Evolutionary conservation across 2,888 invertebrate species (phyloP).

Genomic region (Anagyrus pseudococci): DNA sequence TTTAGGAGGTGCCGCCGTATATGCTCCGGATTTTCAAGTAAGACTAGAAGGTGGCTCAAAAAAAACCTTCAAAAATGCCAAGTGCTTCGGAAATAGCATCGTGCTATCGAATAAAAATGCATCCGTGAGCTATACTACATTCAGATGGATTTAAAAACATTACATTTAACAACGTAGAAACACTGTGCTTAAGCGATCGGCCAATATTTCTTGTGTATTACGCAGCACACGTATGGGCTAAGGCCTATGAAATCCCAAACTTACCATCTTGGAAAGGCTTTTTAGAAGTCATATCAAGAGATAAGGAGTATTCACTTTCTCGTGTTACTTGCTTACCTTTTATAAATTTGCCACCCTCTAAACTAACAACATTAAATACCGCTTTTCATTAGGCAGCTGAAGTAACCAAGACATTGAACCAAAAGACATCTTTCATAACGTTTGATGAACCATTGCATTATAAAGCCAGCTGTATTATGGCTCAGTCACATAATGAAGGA

Average conservation of each 20-base stretch:
- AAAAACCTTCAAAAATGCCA: conserved; percentile 11
- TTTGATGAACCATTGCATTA: background rate
- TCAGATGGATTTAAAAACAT: background rate
- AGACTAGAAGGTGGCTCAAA: background rate
- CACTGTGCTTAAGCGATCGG: background rate
- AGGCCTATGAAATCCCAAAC: background rate
- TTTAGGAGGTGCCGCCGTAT: background rate
- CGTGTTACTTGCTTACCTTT: conserved; percentile 13
- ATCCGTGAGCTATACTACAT: background rate
- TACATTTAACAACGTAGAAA: background rate
- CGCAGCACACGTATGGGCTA: background rate
- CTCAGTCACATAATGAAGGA: background rate
- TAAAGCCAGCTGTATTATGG: background rate
- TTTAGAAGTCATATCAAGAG: background rate
- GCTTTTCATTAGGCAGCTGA: background rate
- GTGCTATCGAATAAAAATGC: background rate
- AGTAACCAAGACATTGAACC: background rate
- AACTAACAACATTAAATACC: background rate
- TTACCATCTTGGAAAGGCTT: conserved; percentile 14
- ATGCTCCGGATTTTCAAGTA: conserved; percentile 7
- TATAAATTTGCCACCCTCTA: background rate
- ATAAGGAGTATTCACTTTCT: background rate
- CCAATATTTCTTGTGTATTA: background rate
- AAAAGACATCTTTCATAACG: background rate
- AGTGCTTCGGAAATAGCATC: background rate